Evolutionary conservation across 2,797 vertebrate genomes (phyloP), one percentile per base, ranked within the genome.

Genomic region (Amblyraja radiata): DNA sequence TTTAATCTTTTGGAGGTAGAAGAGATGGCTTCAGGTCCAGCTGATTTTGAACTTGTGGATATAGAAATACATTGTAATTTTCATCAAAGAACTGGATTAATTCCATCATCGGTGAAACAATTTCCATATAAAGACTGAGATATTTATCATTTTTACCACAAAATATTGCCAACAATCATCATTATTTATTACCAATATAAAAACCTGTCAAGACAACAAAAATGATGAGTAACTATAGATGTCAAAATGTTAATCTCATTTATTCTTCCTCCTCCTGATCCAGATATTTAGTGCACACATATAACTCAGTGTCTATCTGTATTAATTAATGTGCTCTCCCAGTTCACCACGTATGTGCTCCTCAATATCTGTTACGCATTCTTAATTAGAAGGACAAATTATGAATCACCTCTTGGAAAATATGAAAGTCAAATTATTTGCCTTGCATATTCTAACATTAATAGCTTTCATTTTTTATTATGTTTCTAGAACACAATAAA

Each of bases 201-300:
- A 16, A 54, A 92, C 71, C 36, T 54, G 39, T 58, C 90, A 74
- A 46, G 68, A 73, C 71, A 92, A 46, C 71, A 76, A 46, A 92
- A 76, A 76, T 73, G 4, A 91, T 91, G 36, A 92, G 73, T 54
- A 91, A 46, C 32, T 54, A 46, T 6, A 58, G 23, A 68, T 76
- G 36, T 74, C 90, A 92, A 39, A 91, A 91, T 74, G 36, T 18
- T 65, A n/a, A 32, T 86, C 83, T 32, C 83, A 63, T 86, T 86
- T 32, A 32, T 65, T 86, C 58, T 63, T 63, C 58, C 58, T 13
- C 80, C 58, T n/a, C 61, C 28, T 18, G 28, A 36, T 88, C n/a
- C 61, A 65, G 68, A 68, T 21, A 36, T 68, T 68, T 16, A 28
- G 1, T 36, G n/a, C 13, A 32, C 63, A 68, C 84, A 88, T 65